Base-by-base conservation (phyloP, 2,797 vertebrate species). In the Lepus oiostolus region DNA sequence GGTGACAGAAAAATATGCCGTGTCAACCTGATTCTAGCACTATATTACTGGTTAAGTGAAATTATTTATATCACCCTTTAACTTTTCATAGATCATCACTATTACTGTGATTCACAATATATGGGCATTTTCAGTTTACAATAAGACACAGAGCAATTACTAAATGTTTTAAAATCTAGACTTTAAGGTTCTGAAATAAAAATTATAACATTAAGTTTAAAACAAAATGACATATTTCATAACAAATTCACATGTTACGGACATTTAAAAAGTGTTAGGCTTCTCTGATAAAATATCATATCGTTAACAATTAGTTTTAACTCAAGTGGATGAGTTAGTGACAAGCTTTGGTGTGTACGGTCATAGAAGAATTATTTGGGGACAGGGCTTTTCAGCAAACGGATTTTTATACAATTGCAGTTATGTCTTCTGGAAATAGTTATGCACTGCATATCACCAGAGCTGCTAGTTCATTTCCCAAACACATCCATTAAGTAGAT, bases 1-100 rank as follows among this genome's bases (percentile, higher is more conserved):
- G 89, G 12, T 58, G 35, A 26, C 17, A 92, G 85, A 89, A 14
- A 68, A 87, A 75, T 62, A 90, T 85, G 80, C 32, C 84, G 13
- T 70, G 21, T 86, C 84, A 92, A 93, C 60, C 42, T 86, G 70
- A 92, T 90, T 83, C 75, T 91, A 52, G 84, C 22, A 88, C 58
- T 90, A 1, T 83, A 32, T 92, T 80, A 47, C 65, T 90, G 54
- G 26, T 75, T 92, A 88, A 81, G 30, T 86, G 30, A 85, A 91
- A 93, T 90, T 85, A 93, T 94, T 94, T 94, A 24, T 85, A 88
- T 79, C 74, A 32, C 65, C 10, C 82, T 93, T 79, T 96, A 86
- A 92, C n/a, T 91, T 92, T 91, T 58, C 38, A 70, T 92, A 96
- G 96, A 87, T 95, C 17, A 88, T 83, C 26, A 80, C 70, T 76